Evolutionary conservation across 2,888 invertebrate genomes (phyloP).

Genomic region (Aspidapion aeneum): DNA sequence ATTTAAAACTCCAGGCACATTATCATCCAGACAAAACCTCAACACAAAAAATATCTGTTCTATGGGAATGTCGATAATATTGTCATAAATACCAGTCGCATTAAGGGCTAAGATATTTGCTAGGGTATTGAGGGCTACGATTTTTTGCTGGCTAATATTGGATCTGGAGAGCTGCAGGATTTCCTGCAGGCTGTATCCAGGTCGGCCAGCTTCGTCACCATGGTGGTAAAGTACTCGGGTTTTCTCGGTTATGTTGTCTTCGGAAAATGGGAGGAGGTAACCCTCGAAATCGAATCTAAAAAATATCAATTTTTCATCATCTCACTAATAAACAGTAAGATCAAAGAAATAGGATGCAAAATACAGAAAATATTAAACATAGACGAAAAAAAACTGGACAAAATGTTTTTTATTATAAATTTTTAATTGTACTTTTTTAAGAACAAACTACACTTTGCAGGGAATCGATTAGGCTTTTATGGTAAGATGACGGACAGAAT

Average conservation of each 20-base stretch:
- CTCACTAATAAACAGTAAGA: too few species aligned
- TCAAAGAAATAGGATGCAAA: neutral
- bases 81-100: slow-evolving; percentile 73
- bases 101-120: slow-evolving; percentile 73
- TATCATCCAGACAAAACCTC: slow-evolving; percentile 84
- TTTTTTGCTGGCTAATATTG: slow-evolving; percentile 77
- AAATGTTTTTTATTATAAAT: too few species aligned
- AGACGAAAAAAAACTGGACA: neutral
- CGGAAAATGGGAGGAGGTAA: slow-evolving; percentile 68
- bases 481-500: too few species aligned
- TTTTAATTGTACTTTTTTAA: too few species aligned
- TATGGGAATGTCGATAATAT: slow-evolving; percentile 68
- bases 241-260: slow-evolving; percentile 57
- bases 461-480: too few species aligned
- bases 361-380: neutral
- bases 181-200: slow-evolving; percentile 90
- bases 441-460: too few species aligned
- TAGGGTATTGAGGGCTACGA: slow-evolving; percentile 73
- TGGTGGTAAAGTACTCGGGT: slow-evolving; percentile 81
- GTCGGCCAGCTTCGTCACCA: slow-evolving; percentile 86
- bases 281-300: slow-evolving; percentile 77
- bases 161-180: slow-evolving; percentile 76
- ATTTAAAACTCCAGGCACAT: slow-evolving; percentile 66
- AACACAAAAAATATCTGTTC: slow-evolving; percentile 77
- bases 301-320: slow-evolving; percentile 11